phyloP scores from a whole-genome alignment of 2,797 vertebrate genomes.

The Thalassophryne amazonica region DNA sequence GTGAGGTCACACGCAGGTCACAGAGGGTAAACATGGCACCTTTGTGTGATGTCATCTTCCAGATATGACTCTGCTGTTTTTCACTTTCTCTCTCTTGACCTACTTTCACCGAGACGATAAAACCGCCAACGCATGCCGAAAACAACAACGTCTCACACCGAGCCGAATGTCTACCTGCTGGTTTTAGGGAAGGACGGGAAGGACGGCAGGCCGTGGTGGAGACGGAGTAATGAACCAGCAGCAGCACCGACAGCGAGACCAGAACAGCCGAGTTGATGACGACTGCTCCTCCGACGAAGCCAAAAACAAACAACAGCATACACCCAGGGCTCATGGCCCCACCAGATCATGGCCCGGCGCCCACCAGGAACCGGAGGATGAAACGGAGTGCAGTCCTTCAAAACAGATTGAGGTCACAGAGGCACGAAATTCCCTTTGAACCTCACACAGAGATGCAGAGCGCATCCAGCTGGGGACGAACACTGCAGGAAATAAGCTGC shows the following conservation, averaged over 20 bases:
- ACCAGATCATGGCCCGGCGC: slow-evolving; percentile 72
- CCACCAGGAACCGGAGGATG: slow-evolving; percentile 31
- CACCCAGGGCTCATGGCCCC: slow-evolving; percentile 98
- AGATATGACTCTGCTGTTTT: slow-evolving; percentile 6
- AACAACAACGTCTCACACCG: no score
- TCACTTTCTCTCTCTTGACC: slow-evolving; percentile 35
- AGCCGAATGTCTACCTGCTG: no score
- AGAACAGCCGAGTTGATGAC: slow-evolving; percentile 98
- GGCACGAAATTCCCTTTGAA: not conserved
- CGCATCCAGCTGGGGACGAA: not conserved
- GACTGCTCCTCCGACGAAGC: slow-evolving; percentile 98
- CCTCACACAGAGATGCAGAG: not conserved
- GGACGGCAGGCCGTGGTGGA: slow-evolving; percentile 87
- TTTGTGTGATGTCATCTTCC: slow-evolving; percentile 11
- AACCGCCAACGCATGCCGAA: slow-evolving; percentile 40
- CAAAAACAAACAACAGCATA: slow-evolving; percentile 99
- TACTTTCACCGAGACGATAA: slow-evolving; percentile 36
- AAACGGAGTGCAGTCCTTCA: not conserved
- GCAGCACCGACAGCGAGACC: slow-evolving; percentile 96
- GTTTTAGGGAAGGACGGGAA: slow-evolving; percentile 88
- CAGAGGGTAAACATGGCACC: slow-evolving; percentile 16
- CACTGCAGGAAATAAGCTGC: not conserved
- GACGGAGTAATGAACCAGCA: slow-evolving; percentile 98
- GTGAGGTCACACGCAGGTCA: slow-evolving; percentile 53
- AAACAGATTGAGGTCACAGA: slow-evolving; percentile 37